A percentile compares a stretch with the other conserved stretches of the same genome.
Conservation (phyloP, 2,797 vertebrate species). For the Agapornis canus region DNA sequence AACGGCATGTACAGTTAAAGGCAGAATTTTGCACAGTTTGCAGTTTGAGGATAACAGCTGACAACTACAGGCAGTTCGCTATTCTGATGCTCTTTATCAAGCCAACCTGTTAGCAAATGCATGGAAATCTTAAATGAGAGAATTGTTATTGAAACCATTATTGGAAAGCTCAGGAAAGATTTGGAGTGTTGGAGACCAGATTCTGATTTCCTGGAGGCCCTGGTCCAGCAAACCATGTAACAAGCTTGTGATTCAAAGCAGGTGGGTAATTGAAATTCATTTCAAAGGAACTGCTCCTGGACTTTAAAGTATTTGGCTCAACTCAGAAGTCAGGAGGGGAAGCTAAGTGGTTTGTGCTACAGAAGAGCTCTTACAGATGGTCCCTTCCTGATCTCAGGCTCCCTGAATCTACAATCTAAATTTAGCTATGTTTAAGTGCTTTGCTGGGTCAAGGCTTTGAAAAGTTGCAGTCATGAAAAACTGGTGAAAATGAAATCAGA, state of each 20-base stretch:
- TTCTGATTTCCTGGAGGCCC: constrained; percentile 55
- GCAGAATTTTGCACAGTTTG: background rate
- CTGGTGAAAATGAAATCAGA: constrained; percentile 45
- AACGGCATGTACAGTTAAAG: background rate
- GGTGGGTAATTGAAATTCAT: constrained; percentile 57
- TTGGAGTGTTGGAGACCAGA: background rate
- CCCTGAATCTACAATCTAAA: constrained; percentile 54
- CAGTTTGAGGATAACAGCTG: constrained; percentile 5
- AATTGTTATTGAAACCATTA: constrained; percentile 29
- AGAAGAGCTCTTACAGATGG: constrained; percentile 55
- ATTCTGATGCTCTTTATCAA: constrained; percentile 8
- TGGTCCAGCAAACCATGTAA: constrained; percentile 46
- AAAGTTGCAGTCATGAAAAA: constrained; percentile 40
- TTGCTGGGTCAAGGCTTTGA: constrained; percentile 57
- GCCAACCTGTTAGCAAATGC: constrained; percentile 2
- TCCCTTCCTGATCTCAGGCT: constrained; percentile 51
- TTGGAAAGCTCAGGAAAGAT: constrained; percentile 31
- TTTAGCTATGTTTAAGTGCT: constrained; percentile 36
- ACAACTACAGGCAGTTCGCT: background rate
- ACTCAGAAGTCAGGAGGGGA: constrained; percentile 55
- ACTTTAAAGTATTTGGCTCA: constrained; percentile 64
- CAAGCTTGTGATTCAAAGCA: constrained; percentile 63
- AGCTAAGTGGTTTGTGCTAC: constrained; percentile 38
- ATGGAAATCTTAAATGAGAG: constrained; percentile 17
- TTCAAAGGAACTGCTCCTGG: constrained; percentile 53